phyloP scores from a whole-genome alignment of 2,797 vertebrate species.

The Syndactyla subalaris region DNA sequence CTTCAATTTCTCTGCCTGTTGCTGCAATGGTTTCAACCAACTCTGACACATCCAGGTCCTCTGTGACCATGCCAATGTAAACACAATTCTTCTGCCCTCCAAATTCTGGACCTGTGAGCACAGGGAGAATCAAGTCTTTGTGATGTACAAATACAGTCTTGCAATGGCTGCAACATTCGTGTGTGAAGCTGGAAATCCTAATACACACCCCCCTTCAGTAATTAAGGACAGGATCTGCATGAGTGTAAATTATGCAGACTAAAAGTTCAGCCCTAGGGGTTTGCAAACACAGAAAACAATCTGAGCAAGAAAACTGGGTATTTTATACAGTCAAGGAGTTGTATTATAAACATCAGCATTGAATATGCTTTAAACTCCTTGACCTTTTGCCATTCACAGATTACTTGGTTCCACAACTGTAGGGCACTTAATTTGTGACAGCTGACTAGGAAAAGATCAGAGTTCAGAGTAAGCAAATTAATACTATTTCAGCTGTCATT shows the following conservation, averaged over 20 bases:
- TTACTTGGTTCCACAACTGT: not conserved
- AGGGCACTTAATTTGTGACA: not conserved
- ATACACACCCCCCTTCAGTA: not conserved
- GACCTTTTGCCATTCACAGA: not conserved
- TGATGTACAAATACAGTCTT: not conserved
- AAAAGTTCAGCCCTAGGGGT: not conserved
- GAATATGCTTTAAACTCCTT: not conserved
- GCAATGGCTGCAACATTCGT: not conserved
- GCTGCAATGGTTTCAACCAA: conserved; percentile 87
- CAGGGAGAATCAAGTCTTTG: not conserved
- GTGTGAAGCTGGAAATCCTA: not conserved
- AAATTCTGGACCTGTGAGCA: conserved; percentile 86
- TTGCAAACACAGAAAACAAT: not conserved
- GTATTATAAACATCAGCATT: not conserved
- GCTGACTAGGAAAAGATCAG: not conserved
- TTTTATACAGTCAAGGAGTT: not conserved
- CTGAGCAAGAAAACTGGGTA: not conserved
- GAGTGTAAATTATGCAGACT: not conserved
- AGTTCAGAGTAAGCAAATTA: not conserved
- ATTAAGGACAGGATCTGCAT: not conserved
- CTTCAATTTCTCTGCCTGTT: conserved; percentile 92
- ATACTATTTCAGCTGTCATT: not conserved
- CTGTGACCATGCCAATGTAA: conserved; percentile 90
- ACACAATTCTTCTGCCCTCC: conserved; percentile 85
- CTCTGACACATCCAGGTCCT: conserved; percentile 88